Evolutionary conservation across 2,888 invertebrate genomes (phyloP), one percentile per base, ranked within the genome.

Genomic region (Callosobruchus maculatus): DNA sequence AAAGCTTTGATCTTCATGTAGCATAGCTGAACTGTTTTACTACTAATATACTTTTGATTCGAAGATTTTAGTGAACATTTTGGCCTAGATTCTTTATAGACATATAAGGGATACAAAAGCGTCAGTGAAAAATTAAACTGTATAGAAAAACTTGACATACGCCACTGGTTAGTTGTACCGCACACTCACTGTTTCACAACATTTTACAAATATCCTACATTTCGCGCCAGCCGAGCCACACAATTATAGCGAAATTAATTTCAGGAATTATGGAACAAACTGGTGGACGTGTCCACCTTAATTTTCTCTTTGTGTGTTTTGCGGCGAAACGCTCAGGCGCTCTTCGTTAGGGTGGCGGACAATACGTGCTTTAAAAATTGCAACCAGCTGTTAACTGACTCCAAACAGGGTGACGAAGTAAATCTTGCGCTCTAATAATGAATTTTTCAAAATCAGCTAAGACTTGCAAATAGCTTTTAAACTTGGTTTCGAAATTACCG

Each of bases 241-340:
- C 67, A 22, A 71, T 71, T 71, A 67, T 71, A 71, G 26, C 66
- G 67, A 22, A 71, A 71, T 67, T 71, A 67, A 71, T 71, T 71
- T n/a, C n/a, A 71, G 22, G 22, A 30, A 18, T 71, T 49, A 49
- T 49, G 49, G 13, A 49, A 49, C 49, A 49, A 49, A 49, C 5
- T 18, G 13, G 5, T 49, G 49, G 49, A 49, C 49, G 13, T 49
- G 49, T 49, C 13, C 13, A 13, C 49, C 49, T 49, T 49, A 49
- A 49, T 49, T 49, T 49, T 49, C 49, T 49, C 49, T 49, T 49
- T 49, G 49, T 49, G 18, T 49, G 49, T 49, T n/a, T n/a, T 49
- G 49, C 13, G 49, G 26, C 26, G 26, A 7, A 26, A 26, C 7
- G 26, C 7, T 26, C 26, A 4, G 49, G 49, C 49, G 18, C 18